These are phyloP conservation scores for Caenorhabditis sp. DNA, from an alignment of 2,888 invertebrate genomes.

Conservation along the genomic window DNA sequence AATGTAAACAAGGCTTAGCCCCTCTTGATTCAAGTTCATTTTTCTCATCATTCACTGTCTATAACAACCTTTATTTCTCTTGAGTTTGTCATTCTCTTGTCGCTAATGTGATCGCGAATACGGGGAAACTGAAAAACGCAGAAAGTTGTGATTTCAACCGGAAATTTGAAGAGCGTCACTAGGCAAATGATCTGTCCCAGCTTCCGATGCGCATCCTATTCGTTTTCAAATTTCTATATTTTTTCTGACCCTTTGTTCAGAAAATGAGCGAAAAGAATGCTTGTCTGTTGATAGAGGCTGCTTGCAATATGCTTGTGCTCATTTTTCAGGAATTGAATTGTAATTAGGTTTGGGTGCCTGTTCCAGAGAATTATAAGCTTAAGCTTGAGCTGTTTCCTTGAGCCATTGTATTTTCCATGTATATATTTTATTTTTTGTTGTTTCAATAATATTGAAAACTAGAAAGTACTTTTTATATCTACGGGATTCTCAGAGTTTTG, in stretches of 20 bases:
- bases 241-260: slow-evolving; percentile 6
- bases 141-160: slow-evolving; percentile 13
- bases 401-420: slow-evolving; percentile 10
- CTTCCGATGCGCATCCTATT: slow-evolving; percentile 32
- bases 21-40: slow-evolving; percentile 1
- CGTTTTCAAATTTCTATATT: slow-evolving; percentile 1
- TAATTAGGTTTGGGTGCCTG: slow-evolving; percentile 51
- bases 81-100: neutral
- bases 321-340: slow-evolving; percentile 37
- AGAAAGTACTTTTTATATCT: too few relatives aligned
- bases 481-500: too few relatives aligned
- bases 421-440: neutral
- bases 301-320: slow-evolving; percentile 16
- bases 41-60: too few relatives aligned
- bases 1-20: slow-evolving; percentile 26
- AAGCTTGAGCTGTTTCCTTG: neutral
- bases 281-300: neutral
- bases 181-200: slow-evolving; percentile 7
- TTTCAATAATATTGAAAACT: neutral
- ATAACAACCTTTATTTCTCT: too few relatives aligned
- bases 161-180: slow-evolving; percentile 21
- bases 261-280: neutral
- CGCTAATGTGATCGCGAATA: neutral
- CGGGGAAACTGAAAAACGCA: neutral
- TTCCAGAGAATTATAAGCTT: slow-evolving; percentile 14